phyloP scores from a whole-genome alignment of 1,140 invertebrate species.

The Neotoxoptera formosana region DNA sequence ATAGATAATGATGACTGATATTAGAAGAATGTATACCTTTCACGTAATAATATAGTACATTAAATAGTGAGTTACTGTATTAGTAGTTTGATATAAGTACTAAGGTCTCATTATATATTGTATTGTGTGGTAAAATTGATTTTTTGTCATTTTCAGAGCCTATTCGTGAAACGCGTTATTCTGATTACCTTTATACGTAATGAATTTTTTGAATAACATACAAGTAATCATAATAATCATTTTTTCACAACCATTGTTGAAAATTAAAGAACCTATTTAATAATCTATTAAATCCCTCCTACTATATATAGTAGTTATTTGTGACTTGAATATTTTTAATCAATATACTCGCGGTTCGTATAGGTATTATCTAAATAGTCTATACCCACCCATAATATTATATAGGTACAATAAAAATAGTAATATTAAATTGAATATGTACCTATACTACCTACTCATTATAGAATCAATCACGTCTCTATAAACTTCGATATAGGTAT shows the following conservation, averaged over 20 bases:
- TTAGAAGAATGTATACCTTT: conserved; percentile 8
- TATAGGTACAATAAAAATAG: neutral
- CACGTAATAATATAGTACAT: neutral
- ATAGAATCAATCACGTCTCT: neutral
- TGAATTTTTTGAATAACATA: neutral
- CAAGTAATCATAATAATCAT: neutral
- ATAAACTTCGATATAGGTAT: neutral
- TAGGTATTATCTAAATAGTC: no score
- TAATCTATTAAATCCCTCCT: neutral
- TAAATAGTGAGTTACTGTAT: neutral
- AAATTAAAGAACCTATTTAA: neutral
- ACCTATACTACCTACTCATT: neutral
- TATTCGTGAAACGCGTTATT: neutral
- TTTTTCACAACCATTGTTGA: neutral
- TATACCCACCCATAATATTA: no score
- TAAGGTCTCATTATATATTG: neutral
- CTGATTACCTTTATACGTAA: neutral
- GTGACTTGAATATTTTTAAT: neutral
- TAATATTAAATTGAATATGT: neutral
- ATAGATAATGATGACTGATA: neutral
- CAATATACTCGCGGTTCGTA: neutral
- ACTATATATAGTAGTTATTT: no score
- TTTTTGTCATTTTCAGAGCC: neutral
- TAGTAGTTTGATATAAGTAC: no score
- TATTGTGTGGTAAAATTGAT: neutral